Base-by-base conservation (phyloP, 2,888 invertebrate genomes). In the Scaeva pyrastri region DNA sequence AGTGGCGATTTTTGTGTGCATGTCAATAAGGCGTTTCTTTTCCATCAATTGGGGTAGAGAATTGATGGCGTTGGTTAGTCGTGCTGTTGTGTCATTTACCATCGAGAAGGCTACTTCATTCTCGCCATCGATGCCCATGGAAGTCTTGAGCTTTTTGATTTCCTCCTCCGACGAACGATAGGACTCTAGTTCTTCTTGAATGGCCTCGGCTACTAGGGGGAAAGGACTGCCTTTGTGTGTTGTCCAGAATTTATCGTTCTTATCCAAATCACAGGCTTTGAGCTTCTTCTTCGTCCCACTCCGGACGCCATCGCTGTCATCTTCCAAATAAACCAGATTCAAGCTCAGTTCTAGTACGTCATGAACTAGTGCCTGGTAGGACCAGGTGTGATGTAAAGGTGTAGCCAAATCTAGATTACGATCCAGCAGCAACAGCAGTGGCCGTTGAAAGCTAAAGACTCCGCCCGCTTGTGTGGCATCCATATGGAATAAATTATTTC, bases 301-400 rank as follows among this genome's bases (percentile, higher is more conserved):
- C 66, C 86, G 68, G 12, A 76, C 87, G 0, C 82, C 75, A n/a
- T 93, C 92, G 1, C 94, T 92, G 62, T 93, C 94, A 89, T 96
- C 96, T 81, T 95, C 95, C 14, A 97, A 95, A 55, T 95, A 94
- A 0, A 97, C 95, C 87, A 94, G 94, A 93, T 99, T 99, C 76
- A 99, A 93, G 10, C 97, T 96, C 88, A 99, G 94, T 90, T 98
- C 97, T 76, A 99, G 93, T 5, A 99, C 97, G 94, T 99, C 99
- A 92, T 99, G 99, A 26, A 98, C 96, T 73, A 99, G 93, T 1
- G 99, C 99, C 93, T 99, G 99, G 92, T 99, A 99, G 0, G 99
- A 99, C 99, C 99, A 99, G 0, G 99, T 99, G 92, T 99, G 99
- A 94, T 99, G 99, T 82, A 99, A 93, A 26, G 98, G 98, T 52